These are phyloP conservation scores for Corticium candelabrum DNA, from an alignment of 37 sponge, comb jelly and placozoan species.

Conservation along the genomic window DNA sequence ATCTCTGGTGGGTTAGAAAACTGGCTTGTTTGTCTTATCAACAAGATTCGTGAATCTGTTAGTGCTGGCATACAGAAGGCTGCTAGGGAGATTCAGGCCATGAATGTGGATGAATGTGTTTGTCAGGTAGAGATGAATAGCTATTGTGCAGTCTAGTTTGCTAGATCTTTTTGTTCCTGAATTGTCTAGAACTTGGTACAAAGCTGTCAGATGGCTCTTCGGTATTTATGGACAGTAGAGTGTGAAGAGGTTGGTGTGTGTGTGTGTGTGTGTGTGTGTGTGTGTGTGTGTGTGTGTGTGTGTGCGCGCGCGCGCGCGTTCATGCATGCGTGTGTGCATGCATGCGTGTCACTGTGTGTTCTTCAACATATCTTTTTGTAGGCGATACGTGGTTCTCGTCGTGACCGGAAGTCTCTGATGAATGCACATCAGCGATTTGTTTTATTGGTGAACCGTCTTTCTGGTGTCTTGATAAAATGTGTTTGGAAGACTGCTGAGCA, in stretches of 20 bases:
- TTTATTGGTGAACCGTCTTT: neutral
- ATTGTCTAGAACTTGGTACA: slow-evolving; percentile 36
- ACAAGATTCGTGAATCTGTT: neutral
- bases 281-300: neutral
- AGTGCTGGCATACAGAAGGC: neutral
- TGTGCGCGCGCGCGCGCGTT: neutral
- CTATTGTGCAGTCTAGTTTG: neutral
- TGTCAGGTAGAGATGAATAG: neutral
- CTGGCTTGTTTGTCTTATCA: neutral
- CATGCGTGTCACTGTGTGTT: neutral
- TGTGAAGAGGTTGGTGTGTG: slow-evolving; percentile 32
- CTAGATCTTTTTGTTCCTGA: slow-evolving; percentile 6
- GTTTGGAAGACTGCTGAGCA: neutral
- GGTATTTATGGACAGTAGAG: slow-evolving; percentile 72
- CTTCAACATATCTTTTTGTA: too few species aligned
- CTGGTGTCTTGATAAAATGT: neutral
- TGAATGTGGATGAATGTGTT: neutral
- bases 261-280: neutral
- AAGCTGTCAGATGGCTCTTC: slow-evolving; percentile 51
- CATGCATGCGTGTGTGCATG: neutral
- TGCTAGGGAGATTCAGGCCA: neutral
- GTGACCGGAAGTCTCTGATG: neutral
- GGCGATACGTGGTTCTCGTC: neutral
- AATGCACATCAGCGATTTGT: neutral
- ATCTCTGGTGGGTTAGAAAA: neutral